These are phyloP conservation scores for Zenarchopterus dispar DNA, from an alignment of 2,797 vertebrate genomes.

Conservation along the genomic window DNA sequence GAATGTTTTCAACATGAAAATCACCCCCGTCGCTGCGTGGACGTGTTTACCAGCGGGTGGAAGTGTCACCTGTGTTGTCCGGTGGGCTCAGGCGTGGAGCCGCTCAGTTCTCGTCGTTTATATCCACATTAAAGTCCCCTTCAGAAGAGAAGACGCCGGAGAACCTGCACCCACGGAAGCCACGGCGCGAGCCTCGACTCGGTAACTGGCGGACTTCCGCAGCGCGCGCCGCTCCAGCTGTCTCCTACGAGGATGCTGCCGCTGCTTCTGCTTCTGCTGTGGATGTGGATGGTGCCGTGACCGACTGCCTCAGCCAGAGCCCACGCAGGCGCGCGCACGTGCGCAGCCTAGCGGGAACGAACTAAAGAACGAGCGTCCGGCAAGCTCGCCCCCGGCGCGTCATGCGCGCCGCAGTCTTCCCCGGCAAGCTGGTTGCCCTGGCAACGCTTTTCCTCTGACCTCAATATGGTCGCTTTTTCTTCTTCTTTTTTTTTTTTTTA, in stretches of 20 bases:
- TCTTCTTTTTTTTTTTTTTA: background rate
- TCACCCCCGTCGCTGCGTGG: conserved; percentile 7
- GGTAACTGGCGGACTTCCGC: conserved; percentile 20
- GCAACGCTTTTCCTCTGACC: conserved; percentile 80
- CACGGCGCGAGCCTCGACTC: conserved; percentile 11
- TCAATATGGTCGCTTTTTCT: conserved; percentile 67
- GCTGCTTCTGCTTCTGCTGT: conserved; percentile 12
- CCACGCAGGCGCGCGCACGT: conserved; percentile 33
- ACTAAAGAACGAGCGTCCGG: conserved; percentile 1
- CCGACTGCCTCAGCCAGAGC: conserved; percentile 25
- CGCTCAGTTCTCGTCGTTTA: conserved; percentile 33
- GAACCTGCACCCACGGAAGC: conserved; percentile 2
- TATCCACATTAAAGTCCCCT: conserved; percentile 50
- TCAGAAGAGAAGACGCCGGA: conserved; percentile 10
- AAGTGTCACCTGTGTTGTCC: conserved; percentile 60
- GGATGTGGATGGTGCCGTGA: conserved; percentile 25
- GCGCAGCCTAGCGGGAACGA: conserved; percentile 36
- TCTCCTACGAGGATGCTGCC: conserved; percentile 22
- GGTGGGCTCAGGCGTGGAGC: conserved; percentile 10
- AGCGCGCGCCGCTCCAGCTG: conserved; percentile 32
- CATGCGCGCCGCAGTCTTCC: conserved; percentile 74
- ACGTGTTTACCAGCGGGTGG: conserved; percentile 23
- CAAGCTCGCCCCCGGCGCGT: conserved; percentile 54
- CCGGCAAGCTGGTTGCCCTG: conserved; percentile 74
- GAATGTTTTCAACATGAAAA: conserved; percentile 15